Evolutionary conservation across 2,888 invertebrate species (phyloP), one percentile per base, ranked within the genome.

Genomic region (Acanthosepion lycidas): DNA sequence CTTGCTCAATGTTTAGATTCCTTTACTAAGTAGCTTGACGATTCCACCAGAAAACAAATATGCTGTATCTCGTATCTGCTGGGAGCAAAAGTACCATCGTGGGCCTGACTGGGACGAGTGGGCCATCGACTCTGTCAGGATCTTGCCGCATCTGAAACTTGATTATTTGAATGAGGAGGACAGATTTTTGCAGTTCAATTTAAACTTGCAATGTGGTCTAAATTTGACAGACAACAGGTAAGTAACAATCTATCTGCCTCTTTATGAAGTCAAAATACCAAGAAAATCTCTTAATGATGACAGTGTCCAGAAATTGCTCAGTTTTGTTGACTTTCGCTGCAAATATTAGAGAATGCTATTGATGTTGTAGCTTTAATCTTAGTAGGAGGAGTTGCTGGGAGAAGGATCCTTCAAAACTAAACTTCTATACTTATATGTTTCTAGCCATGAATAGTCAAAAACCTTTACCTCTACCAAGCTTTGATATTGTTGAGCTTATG

Each of bases 41-140:
- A 95, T 97, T 59, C 95, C 95, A 6, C 95, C 95, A 8, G 94
- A 95, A 49, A 96, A 96, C 12, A 96, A 96, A 95, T 95, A 96
- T 20, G n/a, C 94, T 0, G 94, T 95, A 55, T 96, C 96, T 5
- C 95, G 96, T 49, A 96, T 97, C 93, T 97, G 97, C 95, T 97
- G 97, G 97, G 95, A 96, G 49, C 97, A 97, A 96, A 97, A 97
- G 94, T 96, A 95, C 94, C 96, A 96, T 94, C 96, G 96, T 15
- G 97, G 97, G 23, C 94, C 94, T 51, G 95, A 95, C 64, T 95
- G 95, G 59, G 97, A 97, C 95, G 96, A 96, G 23, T 97, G 97
- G 97, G 96, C 96, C 26, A 94, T 97, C 33, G 97, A 97, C 94
- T 95, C 96, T 92, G 95, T 97, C 20, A 95, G 96, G 78, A 95